These are phyloP conservation scores for Tiliacea aurago DNA, from an alignment of 2,888 invertebrate species.

Conservation along the genomic window DNA sequence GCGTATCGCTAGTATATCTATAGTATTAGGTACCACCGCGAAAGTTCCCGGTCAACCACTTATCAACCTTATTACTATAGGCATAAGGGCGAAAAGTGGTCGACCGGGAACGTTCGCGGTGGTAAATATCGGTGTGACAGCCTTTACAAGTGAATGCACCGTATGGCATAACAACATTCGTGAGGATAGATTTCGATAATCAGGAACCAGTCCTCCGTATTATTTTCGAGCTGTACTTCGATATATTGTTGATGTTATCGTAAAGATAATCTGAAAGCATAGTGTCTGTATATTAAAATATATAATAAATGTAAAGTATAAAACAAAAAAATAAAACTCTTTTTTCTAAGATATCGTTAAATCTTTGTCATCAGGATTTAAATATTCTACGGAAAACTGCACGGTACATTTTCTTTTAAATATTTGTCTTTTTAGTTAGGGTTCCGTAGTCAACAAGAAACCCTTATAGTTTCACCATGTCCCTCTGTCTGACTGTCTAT, in stretches of 20 bases:
- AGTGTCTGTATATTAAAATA: neutral
- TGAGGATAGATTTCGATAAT: conserved; percentile 10
- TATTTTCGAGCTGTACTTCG: neutral
- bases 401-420: neutral
- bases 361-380: neutral
- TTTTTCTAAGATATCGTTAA: neutral
- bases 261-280: neutral
- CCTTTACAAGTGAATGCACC: conserved; percentile 33
- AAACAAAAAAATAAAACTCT: neutral
- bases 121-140: conserved; percentile 26
- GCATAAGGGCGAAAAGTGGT: too few relatives aligned
- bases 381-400: neutral
- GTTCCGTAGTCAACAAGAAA: too few relatives aligned
- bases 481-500: too few relatives aligned
- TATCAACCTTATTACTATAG: too few relatives aligned
- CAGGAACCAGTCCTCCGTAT: neutral
- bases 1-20: conserved; percentile 21
- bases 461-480: too few relatives aligned
- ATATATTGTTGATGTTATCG: neutral
- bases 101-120: too few relatives aligned
- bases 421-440: too few relatives aligned
- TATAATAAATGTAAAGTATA: neutral
- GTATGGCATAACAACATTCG: conserved; percentile 34
- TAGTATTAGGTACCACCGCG: too few relatives aligned
- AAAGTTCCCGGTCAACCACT: too few relatives aligned